Percentiles rank a stretch among this genome's conserved stretches.
Conservation (phyloP, 2,888 invertebrate species). For the Ophioninae sp. region DNA sequence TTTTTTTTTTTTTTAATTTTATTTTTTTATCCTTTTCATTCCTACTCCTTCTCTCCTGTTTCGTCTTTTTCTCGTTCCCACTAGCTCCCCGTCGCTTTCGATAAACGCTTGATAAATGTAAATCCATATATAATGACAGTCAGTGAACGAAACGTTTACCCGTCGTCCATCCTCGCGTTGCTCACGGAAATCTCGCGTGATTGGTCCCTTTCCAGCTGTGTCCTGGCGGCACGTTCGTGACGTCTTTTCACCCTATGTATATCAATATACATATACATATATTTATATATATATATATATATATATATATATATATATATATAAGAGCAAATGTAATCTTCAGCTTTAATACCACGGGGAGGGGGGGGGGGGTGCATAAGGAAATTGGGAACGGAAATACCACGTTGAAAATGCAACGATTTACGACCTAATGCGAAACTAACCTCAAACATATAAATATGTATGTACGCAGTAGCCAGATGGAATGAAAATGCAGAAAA, state of each 20-base stretch:
- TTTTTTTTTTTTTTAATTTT: not conserved
- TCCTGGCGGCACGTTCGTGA: slow-evolving; percentile 37
- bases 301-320: too few relatives aligned
- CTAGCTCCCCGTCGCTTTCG: slow-evolving; percentile 28
- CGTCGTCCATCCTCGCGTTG: slow-evolving; percentile 1
- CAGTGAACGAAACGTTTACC: slow-evolving; percentile 22
- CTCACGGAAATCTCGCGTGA: slow-evolving; percentile 16
- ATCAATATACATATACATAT: too few relatives aligned
- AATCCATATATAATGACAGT: slow-evolving; percentile 44
- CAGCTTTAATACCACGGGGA: slow-evolving; percentile 2
- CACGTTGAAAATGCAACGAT: slow-evolving; percentile 41
- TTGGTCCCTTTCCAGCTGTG: slow-evolving; percentile 37
- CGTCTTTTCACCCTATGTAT: slow-evolving; percentile 29
- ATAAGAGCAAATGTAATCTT: slow-evolving; percentile 24
- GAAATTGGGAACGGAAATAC: slow-evolving; percentile 5
- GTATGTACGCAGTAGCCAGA: too few relatives aligned
- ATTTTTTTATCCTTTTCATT: not conserved
- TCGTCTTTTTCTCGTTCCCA: not conserved
- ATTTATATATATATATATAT: too few relatives aligned
- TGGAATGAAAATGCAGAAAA: too few relatives aligned
- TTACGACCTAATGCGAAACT: slow-evolving; percentile 15
- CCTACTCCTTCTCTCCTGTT: not conserved
- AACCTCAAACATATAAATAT: not conserved
- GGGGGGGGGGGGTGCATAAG: not conserved
- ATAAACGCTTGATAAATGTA: slow-evolving; percentile 52